phyloP scores from a whole-genome alignment of 2,888 invertebrate species.

The Trimorus sp. region DNA sequence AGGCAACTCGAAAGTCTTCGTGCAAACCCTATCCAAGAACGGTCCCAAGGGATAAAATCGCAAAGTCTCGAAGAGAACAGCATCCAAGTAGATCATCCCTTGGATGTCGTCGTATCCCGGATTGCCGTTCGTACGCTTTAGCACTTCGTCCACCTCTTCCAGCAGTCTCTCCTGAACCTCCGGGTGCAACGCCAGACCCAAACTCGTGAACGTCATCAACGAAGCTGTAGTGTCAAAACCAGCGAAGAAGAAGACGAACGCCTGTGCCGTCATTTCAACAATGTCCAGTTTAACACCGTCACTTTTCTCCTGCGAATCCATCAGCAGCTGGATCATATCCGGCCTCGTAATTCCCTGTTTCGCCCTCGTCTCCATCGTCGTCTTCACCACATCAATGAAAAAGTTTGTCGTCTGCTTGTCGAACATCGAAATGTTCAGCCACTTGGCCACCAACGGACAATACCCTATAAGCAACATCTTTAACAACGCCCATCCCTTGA shows the following conservation, averaged over 20 bases:
- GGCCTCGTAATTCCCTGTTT: neutral
- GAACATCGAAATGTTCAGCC: conserved; percentile 58
- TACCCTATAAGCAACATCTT: conserved; percentile 57
- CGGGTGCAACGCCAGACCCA: neutral
- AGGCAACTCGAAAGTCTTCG: neutral
- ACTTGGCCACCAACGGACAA: conserved; percentile 52
- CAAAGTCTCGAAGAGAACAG: neutral
- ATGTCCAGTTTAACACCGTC: neutral
- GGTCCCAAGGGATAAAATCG: neutral
- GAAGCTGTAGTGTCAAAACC: neutral
- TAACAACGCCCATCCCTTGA: conserved; percentile 38
- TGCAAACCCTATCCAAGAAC: neutral
- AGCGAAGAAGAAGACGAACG: neutral
- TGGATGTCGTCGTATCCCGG: neutral
- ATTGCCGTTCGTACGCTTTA: neutral
- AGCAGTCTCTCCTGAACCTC: neutral
- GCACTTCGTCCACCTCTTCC: neutral
- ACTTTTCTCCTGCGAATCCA: neutral
- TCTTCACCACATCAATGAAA: conserved; percentile 59
- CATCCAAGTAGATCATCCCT: neutral
- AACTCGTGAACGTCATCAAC: neutral
- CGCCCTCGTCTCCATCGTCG: no score
- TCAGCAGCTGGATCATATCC: conserved; percentile 1
- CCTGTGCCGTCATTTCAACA: neutral
- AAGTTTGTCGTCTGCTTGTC: conserved; percentile 44